phyloP scores from a whole-genome alignment of 1,140 invertebrate species.

The Habropoda laboriosa region DNA sequence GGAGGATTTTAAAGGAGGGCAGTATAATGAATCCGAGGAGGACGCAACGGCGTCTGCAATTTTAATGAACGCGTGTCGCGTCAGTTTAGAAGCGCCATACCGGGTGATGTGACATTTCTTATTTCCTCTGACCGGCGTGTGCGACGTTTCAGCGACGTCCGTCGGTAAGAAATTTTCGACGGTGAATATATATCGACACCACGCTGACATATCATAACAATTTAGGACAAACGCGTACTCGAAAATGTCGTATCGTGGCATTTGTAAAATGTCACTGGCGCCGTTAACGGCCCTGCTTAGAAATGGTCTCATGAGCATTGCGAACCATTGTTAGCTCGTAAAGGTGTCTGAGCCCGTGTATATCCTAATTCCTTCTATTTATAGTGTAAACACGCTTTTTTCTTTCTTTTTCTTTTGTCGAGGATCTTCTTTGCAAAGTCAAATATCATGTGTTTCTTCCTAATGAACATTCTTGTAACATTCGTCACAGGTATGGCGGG shows the following conservation, averaged over 20 bases:
- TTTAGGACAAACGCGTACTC: conserved; percentile 52
- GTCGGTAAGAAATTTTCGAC: not conserved
- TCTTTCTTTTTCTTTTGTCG: too few relatives aligned
- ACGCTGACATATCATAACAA: conserved; percentile 41
- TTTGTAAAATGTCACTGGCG: conserved; percentile 63
- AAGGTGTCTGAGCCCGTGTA: not conserved
- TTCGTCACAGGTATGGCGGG: not conserved
- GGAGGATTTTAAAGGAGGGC: too few relatives aligned
- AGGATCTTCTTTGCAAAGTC: too few relatives aligned
- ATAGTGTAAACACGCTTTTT: not conserved
- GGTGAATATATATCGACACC: conserved; percentile 21
- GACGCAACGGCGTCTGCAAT: not conserved
- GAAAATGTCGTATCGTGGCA: conserved; percentile 62
- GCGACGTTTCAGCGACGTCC: too few relatives aligned
- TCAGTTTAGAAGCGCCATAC: not conserved
- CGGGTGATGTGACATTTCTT: not conserved
- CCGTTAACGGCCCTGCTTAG: conserved; percentile 31
- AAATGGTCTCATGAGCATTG: conserved; percentile 30
- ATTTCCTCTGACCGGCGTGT: not conserved
- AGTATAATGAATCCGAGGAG: not conserved
- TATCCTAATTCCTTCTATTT: conserved; percentile 9
- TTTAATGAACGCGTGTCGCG: not conserved
- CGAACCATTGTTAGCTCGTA: conserved; percentile 16
- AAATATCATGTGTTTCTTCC: not conserved
- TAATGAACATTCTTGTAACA: too few relatives aligned